Evolutionary conservation across 2,113 vertebrate genomes (phyloP).

Genomic region (Murina feae): DNA sequence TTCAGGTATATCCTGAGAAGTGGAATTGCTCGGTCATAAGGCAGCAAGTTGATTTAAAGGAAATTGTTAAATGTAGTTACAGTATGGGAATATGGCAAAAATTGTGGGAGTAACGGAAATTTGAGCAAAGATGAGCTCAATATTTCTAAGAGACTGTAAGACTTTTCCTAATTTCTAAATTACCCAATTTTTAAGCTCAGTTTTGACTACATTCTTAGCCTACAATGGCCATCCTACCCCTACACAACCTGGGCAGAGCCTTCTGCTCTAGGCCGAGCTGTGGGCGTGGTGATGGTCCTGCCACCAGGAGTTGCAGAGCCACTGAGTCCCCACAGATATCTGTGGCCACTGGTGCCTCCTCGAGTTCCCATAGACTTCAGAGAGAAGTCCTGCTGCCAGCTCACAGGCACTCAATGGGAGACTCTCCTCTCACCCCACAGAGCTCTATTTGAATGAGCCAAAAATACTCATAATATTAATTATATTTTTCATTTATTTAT

Average conservation of each 20-base stretch:
- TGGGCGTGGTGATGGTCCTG: rapidly evolving
- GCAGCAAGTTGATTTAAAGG: not conserved
- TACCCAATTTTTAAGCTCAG: not conserved
- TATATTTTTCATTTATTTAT: not conserved
- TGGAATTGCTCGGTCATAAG: not conserved
- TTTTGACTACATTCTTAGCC: not conserved
- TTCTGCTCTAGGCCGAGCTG: too few species aligned
- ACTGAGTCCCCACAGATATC: not conserved
- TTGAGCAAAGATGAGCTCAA: not conserved
- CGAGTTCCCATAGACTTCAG: not conserved
- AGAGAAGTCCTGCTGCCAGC: not conserved
- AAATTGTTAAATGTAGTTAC: rapidly evolving
- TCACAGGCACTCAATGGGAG: slow-evolving; percentile 29
- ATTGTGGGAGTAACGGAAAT: rapidly evolving
- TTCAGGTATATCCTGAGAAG: not conserved
- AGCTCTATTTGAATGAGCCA: slow-evolving; percentile 41
- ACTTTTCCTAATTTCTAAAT: not conserved
- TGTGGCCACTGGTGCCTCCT: not conserved
- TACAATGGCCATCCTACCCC: not conserved
- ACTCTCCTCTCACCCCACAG: slow-evolving; percentile 17
- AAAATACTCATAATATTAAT: not conserved
- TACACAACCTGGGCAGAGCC: not conserved
- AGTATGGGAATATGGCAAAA: not conserved
- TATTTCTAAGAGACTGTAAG: not conserved
- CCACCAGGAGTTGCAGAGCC: not conserved